These are phyloP conservation scores for Acrossocheilus fasciatus DNA, from an alignment of 2,797 vertebrate genomes.

Conservation along the genomic window DNA sequence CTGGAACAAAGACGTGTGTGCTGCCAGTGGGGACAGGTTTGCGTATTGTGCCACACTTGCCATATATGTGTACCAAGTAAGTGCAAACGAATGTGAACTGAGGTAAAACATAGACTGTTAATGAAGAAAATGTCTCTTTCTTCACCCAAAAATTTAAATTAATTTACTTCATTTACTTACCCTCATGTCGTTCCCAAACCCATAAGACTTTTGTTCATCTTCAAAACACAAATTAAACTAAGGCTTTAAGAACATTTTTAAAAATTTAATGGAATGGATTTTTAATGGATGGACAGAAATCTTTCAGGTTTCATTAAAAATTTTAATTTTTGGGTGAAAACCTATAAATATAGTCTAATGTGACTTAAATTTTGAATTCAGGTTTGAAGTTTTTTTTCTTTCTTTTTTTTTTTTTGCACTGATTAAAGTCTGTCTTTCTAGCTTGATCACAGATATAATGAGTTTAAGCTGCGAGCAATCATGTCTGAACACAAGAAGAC, in stretches of 20 bases:
- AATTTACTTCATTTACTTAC: not conserved
- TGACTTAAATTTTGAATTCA: not conserved
- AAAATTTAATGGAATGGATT: not conserved
- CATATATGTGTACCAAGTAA: constrained; percentile 96
- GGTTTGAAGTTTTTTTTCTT: not conserved
- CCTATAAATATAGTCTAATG: not conserved
- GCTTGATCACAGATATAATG: constrained; percentile 94
- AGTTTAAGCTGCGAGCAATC: constrained; percentile 93
- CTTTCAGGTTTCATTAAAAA: not conserved
- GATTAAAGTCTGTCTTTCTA: constrained; percentile 64
- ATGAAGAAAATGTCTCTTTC: not conserved
- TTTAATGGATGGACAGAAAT: not conserved
- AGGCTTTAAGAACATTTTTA: not conserved
- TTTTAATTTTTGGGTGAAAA: not conserved
- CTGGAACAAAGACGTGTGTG: constrained; percentile 98
- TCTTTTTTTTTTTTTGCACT: not conserved
- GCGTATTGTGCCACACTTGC: constrained; percentile 97
- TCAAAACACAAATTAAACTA: not conserved
- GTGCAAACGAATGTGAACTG: not conserved
- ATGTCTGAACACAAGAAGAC: constrained; percentile 99
- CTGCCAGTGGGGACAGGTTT: constrained; percentile 91
- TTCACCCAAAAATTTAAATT: not conserved
- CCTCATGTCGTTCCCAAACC: not conserved
- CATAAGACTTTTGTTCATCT: not conserved
- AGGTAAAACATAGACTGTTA: not conserved